Conservation (phyloP, 2,113 vertebrate species). For the Coracopsis vasa region DNA sequence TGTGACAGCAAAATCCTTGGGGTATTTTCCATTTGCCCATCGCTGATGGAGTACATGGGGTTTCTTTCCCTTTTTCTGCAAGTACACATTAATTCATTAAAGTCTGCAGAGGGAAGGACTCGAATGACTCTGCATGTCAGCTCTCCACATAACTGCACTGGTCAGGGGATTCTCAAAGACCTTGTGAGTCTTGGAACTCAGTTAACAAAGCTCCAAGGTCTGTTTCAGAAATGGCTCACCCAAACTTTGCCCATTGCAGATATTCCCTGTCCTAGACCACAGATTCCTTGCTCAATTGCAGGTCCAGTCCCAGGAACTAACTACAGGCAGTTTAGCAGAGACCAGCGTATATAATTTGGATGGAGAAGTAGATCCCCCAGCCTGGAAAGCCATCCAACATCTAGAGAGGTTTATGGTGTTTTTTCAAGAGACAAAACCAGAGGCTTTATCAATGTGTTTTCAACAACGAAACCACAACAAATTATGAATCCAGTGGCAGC, state of each 20-base stretch:
- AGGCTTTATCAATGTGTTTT: background rate
- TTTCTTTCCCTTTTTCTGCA: background rate
- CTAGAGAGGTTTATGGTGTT: background rate
- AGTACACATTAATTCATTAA: background rate
- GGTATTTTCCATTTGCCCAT: background rate
- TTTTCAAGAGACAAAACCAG: background rate
- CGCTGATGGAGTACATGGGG: fast-evolving
- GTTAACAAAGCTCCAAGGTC: background rate
- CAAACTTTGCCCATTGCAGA: background rate
- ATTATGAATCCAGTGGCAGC: fast-evolving
- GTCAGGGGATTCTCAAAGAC: background rate
- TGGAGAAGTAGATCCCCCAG: background rate
- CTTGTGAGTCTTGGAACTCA: background rate
- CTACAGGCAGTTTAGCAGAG: background rate
- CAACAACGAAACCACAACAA: background rate
- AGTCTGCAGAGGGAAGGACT: background rate
- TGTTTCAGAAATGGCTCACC: background rate
- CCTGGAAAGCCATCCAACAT: background rate
- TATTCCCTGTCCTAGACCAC: background rate
- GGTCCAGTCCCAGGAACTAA: background rate
- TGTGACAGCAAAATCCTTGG: background rate
- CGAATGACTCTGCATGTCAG: background rate
- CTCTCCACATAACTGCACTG: background rate
- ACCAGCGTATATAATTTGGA: background rate
- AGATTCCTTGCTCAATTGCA: background rate